Conservation (phyloP, 2,797 vertebrate species). For the Chelon labrosus region DNA sequence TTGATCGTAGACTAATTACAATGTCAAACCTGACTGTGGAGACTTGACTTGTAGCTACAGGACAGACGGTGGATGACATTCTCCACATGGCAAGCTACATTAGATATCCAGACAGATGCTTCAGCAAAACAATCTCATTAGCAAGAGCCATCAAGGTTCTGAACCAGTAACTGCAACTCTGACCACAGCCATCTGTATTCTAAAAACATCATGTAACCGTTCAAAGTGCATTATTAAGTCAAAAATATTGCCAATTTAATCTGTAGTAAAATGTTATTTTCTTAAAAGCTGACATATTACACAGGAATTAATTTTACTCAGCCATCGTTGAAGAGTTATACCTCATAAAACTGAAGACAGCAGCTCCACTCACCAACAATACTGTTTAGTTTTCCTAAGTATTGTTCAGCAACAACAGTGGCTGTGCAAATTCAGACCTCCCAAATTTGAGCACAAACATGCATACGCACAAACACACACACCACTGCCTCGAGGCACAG, state of each 20-base stretch:
- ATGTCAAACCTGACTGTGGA: conserved; percentile 49
- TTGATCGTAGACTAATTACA: conserved; percentile 62
- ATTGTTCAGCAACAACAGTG: conserved; percentile 10
- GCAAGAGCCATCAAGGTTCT: conserved; percentile 66
- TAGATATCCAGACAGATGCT: conserved; percentile 81
- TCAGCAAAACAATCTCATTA: conserved; percentile 79
- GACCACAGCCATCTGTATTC: conserved; percentile 77
- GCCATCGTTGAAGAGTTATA: background rate
- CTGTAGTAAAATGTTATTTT: background rate
- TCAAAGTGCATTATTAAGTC: conserved; percentile 26
- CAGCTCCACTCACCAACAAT: background rate
- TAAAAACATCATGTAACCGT: conserved; percentile 36
- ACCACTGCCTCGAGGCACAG: conserved; percentile 60
- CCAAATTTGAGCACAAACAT: conserved; percentile 12
- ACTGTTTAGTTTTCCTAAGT: background rate
- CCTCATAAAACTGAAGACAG: background rate
- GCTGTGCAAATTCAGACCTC: conserved; percentile 30
- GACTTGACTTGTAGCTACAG: conserved; percentile 51
- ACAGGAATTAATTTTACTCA: background rate
- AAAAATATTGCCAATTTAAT: conserved; percentile 2
- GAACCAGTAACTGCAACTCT: conserved; percentile 65
- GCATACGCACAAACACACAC: conserved; percentile 25
- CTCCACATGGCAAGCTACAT: conserved; percentile 77
- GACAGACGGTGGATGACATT: conserved; percentile 71
- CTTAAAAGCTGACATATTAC: background rate